These are phyloP conservation scores for Ailuropoda melanoleuca DNA, from an alignment of 2,113 vertebrate genomes.

Conservation along the genomic window DNA sequence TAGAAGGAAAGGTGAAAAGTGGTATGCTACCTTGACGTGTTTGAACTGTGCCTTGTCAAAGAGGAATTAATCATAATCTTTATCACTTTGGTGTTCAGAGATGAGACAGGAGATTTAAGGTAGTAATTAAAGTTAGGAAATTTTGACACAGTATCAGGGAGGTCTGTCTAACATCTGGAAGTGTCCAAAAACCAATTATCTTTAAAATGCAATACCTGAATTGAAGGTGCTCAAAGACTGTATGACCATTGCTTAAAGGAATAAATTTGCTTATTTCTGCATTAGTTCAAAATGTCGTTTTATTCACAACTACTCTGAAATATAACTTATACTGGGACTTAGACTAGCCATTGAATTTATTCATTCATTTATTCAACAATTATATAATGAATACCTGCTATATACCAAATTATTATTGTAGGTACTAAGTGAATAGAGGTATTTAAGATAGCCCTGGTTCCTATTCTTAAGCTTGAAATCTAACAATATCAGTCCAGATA, in stretches of 20 bases:
- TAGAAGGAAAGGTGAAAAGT: background rate
- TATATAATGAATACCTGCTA: background rate
- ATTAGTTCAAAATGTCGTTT: background rate
- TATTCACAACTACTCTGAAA: background rate
- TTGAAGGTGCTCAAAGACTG: background rate
- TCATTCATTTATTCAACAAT: background rate
- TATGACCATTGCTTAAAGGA: background rate
- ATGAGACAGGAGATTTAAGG: background rate
- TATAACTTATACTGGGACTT: background rate
- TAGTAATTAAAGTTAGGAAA: background rate
- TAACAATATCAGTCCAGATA: background rate
- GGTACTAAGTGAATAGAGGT: background rate
- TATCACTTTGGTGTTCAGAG: background rate
- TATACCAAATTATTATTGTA: background rate
- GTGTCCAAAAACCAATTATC: background rate
- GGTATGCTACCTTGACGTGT: background rate
- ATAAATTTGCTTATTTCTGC: background rate
- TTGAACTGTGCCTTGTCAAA: background rate
- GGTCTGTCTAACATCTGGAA: background rate
- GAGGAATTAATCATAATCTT: background rate
- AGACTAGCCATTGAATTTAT: background rate
- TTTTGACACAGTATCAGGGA: background rate
- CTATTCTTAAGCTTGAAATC: background rate
- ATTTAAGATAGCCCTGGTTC: background rate
- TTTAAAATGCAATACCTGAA: background rate